phyloP scores from a whole-genome alignment of 2,797 vertebrate species.

The Potorous gilbertii region DNA sequence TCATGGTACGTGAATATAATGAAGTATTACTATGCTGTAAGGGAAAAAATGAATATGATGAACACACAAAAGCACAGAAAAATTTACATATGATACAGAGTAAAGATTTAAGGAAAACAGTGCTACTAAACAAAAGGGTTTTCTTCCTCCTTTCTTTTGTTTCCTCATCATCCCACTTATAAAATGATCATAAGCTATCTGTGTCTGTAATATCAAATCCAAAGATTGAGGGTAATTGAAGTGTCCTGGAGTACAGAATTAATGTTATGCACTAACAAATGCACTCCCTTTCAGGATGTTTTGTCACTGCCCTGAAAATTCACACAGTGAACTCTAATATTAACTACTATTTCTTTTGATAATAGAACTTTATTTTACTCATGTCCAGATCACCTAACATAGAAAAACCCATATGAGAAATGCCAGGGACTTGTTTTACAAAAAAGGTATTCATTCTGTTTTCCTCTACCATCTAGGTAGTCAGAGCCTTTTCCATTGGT shows the following conservation, averaged over 20 bases:
- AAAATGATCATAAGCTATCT: constrained; percentile 15
- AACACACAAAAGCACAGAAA: too few relatives aligned
- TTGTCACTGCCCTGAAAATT: constrained; percentile 50
- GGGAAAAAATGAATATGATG: too few relatives aligned
- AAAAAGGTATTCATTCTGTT: too few relatives aligned
- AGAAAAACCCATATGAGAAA: too few relatives aligned
- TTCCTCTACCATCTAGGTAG: too few relatives aligned
- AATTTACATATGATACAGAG: too few relatives aligned
- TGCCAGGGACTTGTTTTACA: too few relatives aligned
- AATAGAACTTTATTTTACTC: neutral
- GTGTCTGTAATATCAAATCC: neutral
- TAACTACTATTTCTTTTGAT: constrained; percentile 58
- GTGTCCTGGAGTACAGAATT: constrained; percentile 36
- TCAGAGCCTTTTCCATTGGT: too few relatives aligned
- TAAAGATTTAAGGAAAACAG: constrained; percentile 5
- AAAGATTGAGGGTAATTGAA: constrained; percentile 17
- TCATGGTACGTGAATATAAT: too few relatives aligned
- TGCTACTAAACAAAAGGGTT: constrained; percentile 2
- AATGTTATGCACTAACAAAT: neutral
- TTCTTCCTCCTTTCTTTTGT: neutral
- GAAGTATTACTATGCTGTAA: too few relatives aligned
- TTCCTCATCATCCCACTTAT: constrained; percentile 27
- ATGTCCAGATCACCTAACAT: too few relatives aligned
- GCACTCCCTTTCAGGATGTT: constrained; percentile 38
- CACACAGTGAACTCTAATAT: constrained; percentile 43